phyloP scores from a whole-genome alignment of 2,888 invertebrate species.

The Microplitis deprimator region DNA sequence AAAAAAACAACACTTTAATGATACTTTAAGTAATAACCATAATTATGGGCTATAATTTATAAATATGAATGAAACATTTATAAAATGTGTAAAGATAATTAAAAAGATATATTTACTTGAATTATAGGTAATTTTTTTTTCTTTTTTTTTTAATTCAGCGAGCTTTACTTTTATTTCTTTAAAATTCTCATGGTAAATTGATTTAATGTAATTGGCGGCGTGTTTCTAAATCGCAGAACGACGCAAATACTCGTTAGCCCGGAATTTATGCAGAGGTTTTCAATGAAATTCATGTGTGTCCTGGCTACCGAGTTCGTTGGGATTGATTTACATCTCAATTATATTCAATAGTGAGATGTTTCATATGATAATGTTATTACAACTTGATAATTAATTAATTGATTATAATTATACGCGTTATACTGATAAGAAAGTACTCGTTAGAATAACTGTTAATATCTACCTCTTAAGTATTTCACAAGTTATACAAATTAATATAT shows the following conservation, averaged over 20 bases:
- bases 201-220: slow-evolving; percentile 33
- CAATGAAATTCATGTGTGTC: slow-evolving; percentile 28
- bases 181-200: slow-evolving; percentile 10
- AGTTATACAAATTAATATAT: slow-evolving; percentile 9
- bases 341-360: slow-evolving; percentile 5
- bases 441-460: background rate
- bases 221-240: slow-evolving; percentile 36
- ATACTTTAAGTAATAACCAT: background rate
- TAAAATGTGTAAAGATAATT: background rate
- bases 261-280: slow-evolving; percentile 35
- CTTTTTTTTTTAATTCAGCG: background rate
- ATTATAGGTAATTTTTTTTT: background rate
- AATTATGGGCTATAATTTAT: background rate
- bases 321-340: slow-evolving; percentile 41
- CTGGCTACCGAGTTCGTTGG: slow-evolving; percentile 5
- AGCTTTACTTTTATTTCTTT: background rate
- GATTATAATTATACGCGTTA: background rate
- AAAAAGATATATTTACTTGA: background rate
- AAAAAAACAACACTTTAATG: background rate
- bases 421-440: background rate
- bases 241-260: slow-evolving; percentile 41
- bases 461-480: background rate
- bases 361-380: background rate
- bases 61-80: background rate
- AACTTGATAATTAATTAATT: slow-evolving; percentile 1